These are phyloP conservation scores for Arbacia lixula DNA, from an alignment of 53 echinoderm and acorn worm species.

Conservation along the genomic window DNA sequence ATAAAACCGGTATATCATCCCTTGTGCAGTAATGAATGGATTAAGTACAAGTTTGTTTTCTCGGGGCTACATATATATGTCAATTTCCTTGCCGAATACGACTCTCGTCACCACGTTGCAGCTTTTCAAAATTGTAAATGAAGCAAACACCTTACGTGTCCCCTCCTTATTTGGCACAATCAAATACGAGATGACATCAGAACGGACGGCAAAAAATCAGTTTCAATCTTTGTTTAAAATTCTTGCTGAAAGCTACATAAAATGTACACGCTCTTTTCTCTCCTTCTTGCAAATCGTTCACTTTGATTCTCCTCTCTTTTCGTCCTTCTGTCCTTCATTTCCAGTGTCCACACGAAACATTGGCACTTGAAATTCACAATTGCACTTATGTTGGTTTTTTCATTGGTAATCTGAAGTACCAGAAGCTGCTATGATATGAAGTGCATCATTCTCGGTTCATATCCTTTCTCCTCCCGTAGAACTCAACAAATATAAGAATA, in stretches of 20 bases:
- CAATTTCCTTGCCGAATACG: too few relatives aligned
- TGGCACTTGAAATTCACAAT: slow-evolving; percentile 51
- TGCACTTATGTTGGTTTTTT: slow-evolving; percentile 42
- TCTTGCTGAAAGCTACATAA: slow-evolving; percentile 1
- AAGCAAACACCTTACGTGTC: background rate
- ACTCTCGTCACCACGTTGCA: slow-evolving; percentile 32
- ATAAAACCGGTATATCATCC: too few relatives aligned
- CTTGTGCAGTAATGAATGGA: too few relatives aligned
- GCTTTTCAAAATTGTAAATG: slow-evolving; percentile 8
- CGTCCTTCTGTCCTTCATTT: background rate
- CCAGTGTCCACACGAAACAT: slow-evolving; percentile 38
- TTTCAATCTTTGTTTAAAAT: background rate
- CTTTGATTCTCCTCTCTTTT: background rate
- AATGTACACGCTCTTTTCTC: background rate
- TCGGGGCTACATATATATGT: too few relatives aligned
- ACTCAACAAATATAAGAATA: slow-evolving; percentile 38
- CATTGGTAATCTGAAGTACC: slow-evolving; percentile 41
- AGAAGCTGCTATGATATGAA: slow-evolving; percentile 37
- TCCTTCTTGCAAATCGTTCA: background rate
- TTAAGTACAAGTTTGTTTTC: too few relatives aligned
- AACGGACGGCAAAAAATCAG: slow-evolving; percentile 49
- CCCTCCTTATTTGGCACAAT: slow-evolving; percentile 46
- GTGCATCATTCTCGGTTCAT: slow-evolving; percentile 36
- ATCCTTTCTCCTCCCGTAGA: slow-evolving; percentile 8
- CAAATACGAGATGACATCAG: slow-evolving; percentile 35